Evolutionary conservation across 2,888 invertebrate genomes (phyloP).

Genomic region (Meandrusa payeni): DNA sequence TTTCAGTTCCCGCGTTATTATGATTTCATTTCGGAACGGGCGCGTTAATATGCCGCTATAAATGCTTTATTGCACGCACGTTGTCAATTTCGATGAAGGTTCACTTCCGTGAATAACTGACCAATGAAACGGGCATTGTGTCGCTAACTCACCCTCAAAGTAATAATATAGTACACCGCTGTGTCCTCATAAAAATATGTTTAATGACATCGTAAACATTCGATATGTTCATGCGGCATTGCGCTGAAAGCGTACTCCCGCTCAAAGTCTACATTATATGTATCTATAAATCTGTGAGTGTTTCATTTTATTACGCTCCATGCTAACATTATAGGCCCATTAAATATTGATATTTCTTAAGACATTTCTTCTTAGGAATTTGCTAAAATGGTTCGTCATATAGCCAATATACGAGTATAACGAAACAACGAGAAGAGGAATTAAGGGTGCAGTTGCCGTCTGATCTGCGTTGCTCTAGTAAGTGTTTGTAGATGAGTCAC

Average conservation of each 20-base stretch:
- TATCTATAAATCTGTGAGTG: constrained; percentile 66
- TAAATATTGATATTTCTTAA: constrained; percentile 41
- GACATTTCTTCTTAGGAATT: no score
- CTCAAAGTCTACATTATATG: constrained; percentile 41
- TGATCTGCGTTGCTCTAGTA: no score
- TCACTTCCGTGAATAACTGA: constrained; percentile 62
- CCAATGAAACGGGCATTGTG: constrained; percentile 58
- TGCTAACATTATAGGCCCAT: constrained; percentile 48
- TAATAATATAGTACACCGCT: constrained; percentile 67
- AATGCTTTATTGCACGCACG: constrained; percentile 61
- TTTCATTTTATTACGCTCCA: constrained; percentile 63
- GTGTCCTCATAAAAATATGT: constrained; percentile 78
- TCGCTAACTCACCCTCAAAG: constrained; percentile 51
- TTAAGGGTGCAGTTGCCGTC: no score
- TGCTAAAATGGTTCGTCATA: no score
- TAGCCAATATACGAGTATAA: no score
- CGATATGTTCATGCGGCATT: constrained; percentile 62
- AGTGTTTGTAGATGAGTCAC: no score
- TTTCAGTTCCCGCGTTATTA: constrained; percentile 27
- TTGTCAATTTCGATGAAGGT: constrained; percentile 62
- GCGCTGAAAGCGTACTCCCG: constrained; percentile 59
- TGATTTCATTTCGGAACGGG: constrained; percentile 41
- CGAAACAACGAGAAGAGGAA: no score
- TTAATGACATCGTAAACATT: constrained; percentile 76
- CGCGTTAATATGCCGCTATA: constrained; percentile 45